Evolutionary conservation across 2,113 vertebrate species (phyloP), one percentile per base, ranked within the genome.

Genomic region (Lagopus muta): DNA sequence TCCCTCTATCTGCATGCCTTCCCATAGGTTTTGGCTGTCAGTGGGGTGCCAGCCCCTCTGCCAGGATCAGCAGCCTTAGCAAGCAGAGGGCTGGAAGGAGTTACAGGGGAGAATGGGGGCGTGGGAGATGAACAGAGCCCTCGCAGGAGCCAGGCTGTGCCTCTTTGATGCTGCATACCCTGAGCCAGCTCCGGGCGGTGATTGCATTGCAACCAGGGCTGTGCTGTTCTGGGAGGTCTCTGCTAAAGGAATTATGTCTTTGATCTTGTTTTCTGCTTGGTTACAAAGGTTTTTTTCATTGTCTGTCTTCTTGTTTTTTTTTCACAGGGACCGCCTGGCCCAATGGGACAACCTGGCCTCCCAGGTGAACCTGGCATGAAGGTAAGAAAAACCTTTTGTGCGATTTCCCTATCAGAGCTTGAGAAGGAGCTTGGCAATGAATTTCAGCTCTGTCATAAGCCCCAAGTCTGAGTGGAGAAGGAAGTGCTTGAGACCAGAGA

Each of bases 311-410:
- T 55, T 28, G n/a, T 55, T 50, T 11, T 89, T 64, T 42, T 92
- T 89, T 43, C 5, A 42, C 97, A 99, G 99, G 99, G 99, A 74
- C 98, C 97, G 0, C 98, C 97, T 19, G 99, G 99, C 86, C 97
- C 98, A 89, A 89, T 82, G 19, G 99, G 99, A 71, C 99, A 99
- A 54, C 97, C 93, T 54, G 99, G 99, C 75, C 97, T 96, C 91
- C 97, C 98, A 69, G 99, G 99, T 84, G 99, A 99, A 97, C 91
- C 97, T 36, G 99, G 99, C 79, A 97, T 98, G 95, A 99, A 99
- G 99, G 99, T 99, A 94, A 98, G 84, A 83, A 79, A 92, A 84
- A 1, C 27, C 38, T 22, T 36, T n/a, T 36, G 20, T 45, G 58
- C 11, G 11, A 32, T 36, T 82, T 71, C 40, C 82, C 40, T 74